A percentile compares a stretch with the other conserved stretches of the same genome.
These are phyloP conservation scores for Panulirus ornatus DNA, from an alignment of 1,140 invertebrate genomes.

Conservation along the genomic window DNA sequence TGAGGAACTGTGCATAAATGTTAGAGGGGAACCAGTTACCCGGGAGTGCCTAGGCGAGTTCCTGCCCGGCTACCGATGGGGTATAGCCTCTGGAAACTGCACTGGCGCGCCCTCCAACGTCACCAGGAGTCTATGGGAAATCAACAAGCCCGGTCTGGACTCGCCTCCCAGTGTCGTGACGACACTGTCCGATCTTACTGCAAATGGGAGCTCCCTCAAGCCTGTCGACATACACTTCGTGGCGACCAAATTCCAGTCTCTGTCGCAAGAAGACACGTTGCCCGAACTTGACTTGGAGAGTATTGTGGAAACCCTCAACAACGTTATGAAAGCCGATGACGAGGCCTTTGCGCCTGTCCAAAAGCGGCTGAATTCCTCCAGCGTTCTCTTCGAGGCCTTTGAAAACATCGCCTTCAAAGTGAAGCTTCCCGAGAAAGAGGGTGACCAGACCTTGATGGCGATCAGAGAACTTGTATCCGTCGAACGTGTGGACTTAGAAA, in stretches of 20 bases:
- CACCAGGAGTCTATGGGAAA: conserved; percentile 53
- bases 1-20: conserved; percentile 62
- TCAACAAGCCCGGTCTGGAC: background rate
- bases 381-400: conserved; percentile 59
- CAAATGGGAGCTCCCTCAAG: conserved; percentile 26
- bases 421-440: background rate
- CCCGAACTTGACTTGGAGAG: conserved; percentile 20
- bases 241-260: conserved; percentile 35
- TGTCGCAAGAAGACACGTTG: background rate
- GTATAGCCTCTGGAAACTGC: conserved; percentile 27
- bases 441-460: conserved; percentile 12
- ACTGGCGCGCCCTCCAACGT: conserved; percentile 23
- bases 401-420: conserved; percentile 56
- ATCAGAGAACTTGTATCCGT: conserved; percentile 50
- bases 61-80: conserved; percentile 63
- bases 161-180: background rate
- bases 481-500: conserved; percentile 27
- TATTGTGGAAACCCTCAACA: conserved; percentile 62
- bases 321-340: conserved; percentile 46
- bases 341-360: conserved; percentile 49
- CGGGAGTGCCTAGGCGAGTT: conserved; percentile 63
- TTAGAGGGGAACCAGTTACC: conserved; percentile 52
- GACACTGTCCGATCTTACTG: conserved; percentile 25
- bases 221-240: conserved; percentile 64
- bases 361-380: conserved; percentile 48